Percentiles rank a stretch among this genome's conserved stretches.
phyloP scores from a whole-genome alignment of 1,140 invertebrate species.

The Spodoptera frugiperda region DNA sequence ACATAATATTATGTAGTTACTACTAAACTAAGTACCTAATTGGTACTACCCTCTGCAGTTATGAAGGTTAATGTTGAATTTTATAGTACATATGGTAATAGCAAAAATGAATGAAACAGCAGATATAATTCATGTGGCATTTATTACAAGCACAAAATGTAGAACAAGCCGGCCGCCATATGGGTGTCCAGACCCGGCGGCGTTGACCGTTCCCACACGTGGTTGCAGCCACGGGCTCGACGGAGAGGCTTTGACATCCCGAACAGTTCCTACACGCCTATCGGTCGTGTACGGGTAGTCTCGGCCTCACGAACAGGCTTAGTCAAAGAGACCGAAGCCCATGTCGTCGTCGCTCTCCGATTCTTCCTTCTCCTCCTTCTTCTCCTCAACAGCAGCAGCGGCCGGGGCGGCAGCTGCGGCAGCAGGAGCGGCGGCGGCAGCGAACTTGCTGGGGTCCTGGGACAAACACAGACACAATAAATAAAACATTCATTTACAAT shows the following conservation, averaged over 20 bases:
- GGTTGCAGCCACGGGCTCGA: constrained; percentile 40
- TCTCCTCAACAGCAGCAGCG: constrained; percentile 91
- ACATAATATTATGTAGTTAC: no score
- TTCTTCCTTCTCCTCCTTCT: constrained; percentile 93
- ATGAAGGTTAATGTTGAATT: no score
- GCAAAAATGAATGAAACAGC: constrained; percentile 15
- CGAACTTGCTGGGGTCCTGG: constrained; percentile 97
- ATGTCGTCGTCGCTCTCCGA: constrained; percentile 97
- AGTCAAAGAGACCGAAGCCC: constrained; percentile 98
- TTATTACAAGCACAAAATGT: constrained; percentile 48
- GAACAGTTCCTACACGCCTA: constrained; percentile 44
- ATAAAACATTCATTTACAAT: not conserved
- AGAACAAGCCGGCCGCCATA: constrained; percentile 50
- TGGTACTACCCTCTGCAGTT: no score
- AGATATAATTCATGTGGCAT: constrained; percentile 22
- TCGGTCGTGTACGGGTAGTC: constrained; percentile 32
- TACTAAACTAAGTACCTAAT: no score
- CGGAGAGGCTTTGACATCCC: constrained; percentile 2
- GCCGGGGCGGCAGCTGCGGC: constrained; percentile 89
- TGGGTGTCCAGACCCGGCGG: constrained; percentile 54
- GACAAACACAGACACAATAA: not conserved
- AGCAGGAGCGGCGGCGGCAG: constrained; percentile 89
- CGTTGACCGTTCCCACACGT: constrained; percentile 36
- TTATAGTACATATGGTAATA: no score
- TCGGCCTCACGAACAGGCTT: constrained; percentile 77